phyloP scores from a whole-genome alignment of 2,888 invertebrate species.

The Dione juno region DNA sequence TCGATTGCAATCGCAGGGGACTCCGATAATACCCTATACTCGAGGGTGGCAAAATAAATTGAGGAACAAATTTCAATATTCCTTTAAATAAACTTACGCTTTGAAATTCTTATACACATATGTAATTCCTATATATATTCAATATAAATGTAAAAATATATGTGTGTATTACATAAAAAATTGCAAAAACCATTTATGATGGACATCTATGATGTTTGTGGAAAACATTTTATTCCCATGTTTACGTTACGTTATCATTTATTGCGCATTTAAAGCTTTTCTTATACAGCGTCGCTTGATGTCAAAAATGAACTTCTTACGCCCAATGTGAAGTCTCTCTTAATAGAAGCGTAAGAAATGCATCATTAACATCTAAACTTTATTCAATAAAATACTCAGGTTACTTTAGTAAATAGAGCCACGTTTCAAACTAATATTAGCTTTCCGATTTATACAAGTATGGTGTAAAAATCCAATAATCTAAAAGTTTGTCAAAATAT shows the following conservation, averaged over 20 bases:
- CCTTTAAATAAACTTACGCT: slow-evolving; percentile 21
- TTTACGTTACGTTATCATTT: slow-evolving; percentile 29
- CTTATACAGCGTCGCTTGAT: slow-evolving; percentile 26
- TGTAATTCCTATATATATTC: slow-evolving; percentile 14
- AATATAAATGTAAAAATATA: slow-evolving; percentile 28
- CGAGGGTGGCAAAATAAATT: neutral
- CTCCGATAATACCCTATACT: neutral
- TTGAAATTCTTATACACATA: slow-evolving; percentile 10
- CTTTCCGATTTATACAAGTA: neutral
- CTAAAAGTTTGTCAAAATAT: neutral
- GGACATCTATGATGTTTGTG: neutral
- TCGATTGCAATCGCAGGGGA: slow-evolving; percentile 8
- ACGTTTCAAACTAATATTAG: neutral
- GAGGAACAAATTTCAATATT: slow-evolving; percentile 22
- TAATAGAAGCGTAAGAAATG: neutral
- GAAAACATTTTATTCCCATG: neutral
- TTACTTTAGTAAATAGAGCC: neutral
- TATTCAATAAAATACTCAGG: slow-evolving; percentile 9
- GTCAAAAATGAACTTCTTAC: neutral
- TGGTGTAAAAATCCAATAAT: neutral
- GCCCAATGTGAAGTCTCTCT: neutral
- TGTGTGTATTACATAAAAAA: slow-evolving; percentile 24
- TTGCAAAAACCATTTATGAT: slow-evolving; percentile 18
- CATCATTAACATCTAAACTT: neutral
- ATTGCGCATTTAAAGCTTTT: slow-evolving; percentile 46